Conservation (phyloP, 2,888 invertebrate genomes). For the Linnaemya vulpina region DNA sequence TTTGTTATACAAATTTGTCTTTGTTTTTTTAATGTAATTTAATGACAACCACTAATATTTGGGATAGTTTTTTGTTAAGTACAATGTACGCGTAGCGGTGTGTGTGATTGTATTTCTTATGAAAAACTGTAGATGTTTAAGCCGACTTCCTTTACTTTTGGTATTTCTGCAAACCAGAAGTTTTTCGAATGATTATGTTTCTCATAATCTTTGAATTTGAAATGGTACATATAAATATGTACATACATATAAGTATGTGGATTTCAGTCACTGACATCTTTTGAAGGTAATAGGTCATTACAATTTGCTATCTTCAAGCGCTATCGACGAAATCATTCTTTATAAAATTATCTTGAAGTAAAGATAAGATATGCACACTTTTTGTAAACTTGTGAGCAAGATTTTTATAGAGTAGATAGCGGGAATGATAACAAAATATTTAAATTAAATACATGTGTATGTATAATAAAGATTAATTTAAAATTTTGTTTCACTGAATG, state of each 20-base stretch:
- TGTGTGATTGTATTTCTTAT: too few species aligned
- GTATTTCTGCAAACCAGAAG: too few species aligned
- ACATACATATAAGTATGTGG: too few species aligned
- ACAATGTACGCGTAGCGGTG: too few species aligned
- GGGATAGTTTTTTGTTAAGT: too few species aligned
- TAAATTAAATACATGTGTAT: not conserved
- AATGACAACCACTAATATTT: too few species aligned
- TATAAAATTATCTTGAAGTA: slow-evolving; percentile 4
- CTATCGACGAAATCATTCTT: not conserved
- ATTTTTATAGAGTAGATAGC: not conserved
- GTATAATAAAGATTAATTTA: not conserved
- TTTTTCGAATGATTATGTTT: too few species aligned
- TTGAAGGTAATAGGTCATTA: not conserved
- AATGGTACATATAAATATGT: not conserved
- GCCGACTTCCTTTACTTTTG: too few species aligned
- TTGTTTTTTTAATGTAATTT: too few species aligned
- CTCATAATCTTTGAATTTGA: not conserved
- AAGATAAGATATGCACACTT: not conserved
- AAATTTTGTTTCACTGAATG: not conserved
- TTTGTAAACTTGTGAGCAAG: not conserved
- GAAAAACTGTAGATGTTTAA: too few species aligned
- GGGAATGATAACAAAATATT: not conserved
- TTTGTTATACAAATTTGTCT: too few species aligned
- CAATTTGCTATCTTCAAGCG: slow-evolving; percentile 6
- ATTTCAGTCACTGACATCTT: slow-evolving; percentile 34